Conservation (phyloP, 2,888 invertebrate genomes). For the Spatulosminthurus flaviceps region DNA sequence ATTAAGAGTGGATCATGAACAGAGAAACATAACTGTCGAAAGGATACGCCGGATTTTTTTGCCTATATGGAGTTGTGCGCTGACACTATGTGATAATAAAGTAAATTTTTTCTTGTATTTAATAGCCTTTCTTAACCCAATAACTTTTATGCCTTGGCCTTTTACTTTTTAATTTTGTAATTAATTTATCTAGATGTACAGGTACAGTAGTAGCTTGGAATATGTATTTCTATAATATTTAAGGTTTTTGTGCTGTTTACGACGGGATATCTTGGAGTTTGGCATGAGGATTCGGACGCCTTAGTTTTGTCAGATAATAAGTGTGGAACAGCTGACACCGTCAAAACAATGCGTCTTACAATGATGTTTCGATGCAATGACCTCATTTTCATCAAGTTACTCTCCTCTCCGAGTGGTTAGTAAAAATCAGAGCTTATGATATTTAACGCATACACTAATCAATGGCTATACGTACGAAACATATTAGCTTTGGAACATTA, state of each 20-base stretch:
- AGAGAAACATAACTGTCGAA: slow-evolving; percentile 44
- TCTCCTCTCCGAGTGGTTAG: slow-evolving; percentile 35
- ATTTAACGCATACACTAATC: too few relatives aligned
- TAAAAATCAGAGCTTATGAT: too few relatives aligned
- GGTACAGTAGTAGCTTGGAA: too few relatives aligned
- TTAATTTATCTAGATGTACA: too few relatives aligned
- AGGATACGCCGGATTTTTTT: slow-evolving; percentile 53
- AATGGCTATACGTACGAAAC: too few relatives aligned
- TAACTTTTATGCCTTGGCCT: too few relatives aligned
- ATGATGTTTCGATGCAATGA: slow-evolving; percentile 50
- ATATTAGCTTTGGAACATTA: too few relatives aligned
- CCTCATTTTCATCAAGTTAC: slow-evolving; percentile 52
- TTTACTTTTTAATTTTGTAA: too few relatives aligned
- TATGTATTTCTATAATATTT: too few relatives aligned
- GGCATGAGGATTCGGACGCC: slow-evolving; percentile 51
- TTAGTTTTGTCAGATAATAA: slow-evolving; percentile 49
- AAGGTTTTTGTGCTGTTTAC: slow-evolving; percentile 56
- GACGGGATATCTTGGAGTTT: slow-evolving; percentile 56
- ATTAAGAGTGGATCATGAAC: slow-evolving; percentile 47
- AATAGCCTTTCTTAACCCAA: too few relatives aligned
- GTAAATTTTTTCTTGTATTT: too few relatives aligned
- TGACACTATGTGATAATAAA: slow-evolving; percentile 53
- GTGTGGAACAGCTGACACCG: slow-evolving; percentile 38
- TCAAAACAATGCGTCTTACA: slow-evolving; percentile 47
- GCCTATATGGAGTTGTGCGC: slow-evolving; percentile 56